Evolutionary conservation across 2,797 vertebrate species (phyloP).

Genomic region (Sebastes iracundus): DNA sequence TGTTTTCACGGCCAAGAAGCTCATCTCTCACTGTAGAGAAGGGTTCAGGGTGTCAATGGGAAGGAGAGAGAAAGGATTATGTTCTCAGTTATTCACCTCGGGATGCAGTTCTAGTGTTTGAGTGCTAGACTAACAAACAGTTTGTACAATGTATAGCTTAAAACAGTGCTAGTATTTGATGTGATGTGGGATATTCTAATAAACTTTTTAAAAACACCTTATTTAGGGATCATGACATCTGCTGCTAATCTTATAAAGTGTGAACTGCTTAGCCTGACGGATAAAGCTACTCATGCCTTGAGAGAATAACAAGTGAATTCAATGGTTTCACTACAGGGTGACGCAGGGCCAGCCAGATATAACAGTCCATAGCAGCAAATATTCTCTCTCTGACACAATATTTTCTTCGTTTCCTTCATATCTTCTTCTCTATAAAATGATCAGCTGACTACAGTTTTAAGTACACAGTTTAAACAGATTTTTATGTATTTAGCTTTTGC

Average conservation of each 20-base stretch:
- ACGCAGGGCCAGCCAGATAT: neutral
- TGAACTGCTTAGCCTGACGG: neutral
- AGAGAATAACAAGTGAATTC: neutral
- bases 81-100: neutral
- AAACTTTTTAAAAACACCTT: neutral
- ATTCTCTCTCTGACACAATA: neutral
- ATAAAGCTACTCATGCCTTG: neutral
- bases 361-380: neutral
- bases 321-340: neutral
- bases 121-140: neutral
- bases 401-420: neutral
- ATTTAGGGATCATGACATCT: neutral
- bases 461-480: neutral
- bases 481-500: neutral
- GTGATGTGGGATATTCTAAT: neutral
- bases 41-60: constrained; percentile 3
- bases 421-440: neutral
- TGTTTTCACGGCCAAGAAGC: constrained; percentile 25
- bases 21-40: constrained; percentile 13
- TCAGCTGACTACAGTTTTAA: neutral
- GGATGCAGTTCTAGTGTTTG: neutral
- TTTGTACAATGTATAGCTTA: neutral
- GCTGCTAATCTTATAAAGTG: neutral
- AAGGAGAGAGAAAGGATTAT: neutral
- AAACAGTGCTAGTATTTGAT: neutral